Percentiles rank a stretch among this genome's conserved stretches.
Conservation (phyloP, 2,113 vertebrate genomes). For the Melanostigma gelatinosum region DNA sequence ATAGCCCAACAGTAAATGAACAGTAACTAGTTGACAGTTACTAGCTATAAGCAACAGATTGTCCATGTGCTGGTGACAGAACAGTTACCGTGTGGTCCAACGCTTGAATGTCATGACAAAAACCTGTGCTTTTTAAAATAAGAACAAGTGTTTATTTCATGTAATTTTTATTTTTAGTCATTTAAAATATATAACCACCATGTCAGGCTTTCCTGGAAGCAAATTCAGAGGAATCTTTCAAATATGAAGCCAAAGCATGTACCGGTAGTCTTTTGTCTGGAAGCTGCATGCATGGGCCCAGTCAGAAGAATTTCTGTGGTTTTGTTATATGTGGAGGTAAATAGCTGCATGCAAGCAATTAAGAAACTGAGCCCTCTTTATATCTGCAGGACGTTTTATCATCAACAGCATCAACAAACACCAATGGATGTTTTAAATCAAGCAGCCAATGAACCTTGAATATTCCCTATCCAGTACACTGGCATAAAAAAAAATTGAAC, state of each 20-base stretch:
- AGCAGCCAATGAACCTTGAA: constrained; percentile 15
- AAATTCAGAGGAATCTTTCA: constrained; percentile 34
- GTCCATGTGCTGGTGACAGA: background rate
- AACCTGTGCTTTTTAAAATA: background rate
- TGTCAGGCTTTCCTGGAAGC: constrained; percentile 27
- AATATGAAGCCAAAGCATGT: constrained; percentile 41
- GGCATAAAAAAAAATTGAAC: constrained; percentile 12
- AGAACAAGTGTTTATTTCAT: constrained; percentile 6
- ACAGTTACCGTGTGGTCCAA: background rate
- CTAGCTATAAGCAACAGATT: background rate
- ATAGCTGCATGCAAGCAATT: constrained; percentile 56
- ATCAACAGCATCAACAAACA: constrained; percentile 54
- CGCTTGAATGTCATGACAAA: constrained; percentile 1
- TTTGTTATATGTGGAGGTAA: constrained; percentile 72
- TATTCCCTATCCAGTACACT: background rate
- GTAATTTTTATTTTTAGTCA: constrained; percentile 33
- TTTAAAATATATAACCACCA: constrained; percentile 39
- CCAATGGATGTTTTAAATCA: constrained; percentile 16
- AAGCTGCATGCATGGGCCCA: constrained; percentile 39
- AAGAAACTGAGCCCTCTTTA: constrained; percentile 57
- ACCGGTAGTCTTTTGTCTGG: constrained; percentile 42
- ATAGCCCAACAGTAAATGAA: too few relatives aligned
- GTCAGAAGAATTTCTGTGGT: constrained; percentile 68
- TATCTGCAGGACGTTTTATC: constrained; percentile 56
- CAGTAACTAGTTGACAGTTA: too few relatives aligned